Percentiles rank a stretch among this genome's conserved stretches.
Evolutionary conservation across 2,888 invertebrate species (phyloP).

Genomic region (Griposia aprilina): DNA sequence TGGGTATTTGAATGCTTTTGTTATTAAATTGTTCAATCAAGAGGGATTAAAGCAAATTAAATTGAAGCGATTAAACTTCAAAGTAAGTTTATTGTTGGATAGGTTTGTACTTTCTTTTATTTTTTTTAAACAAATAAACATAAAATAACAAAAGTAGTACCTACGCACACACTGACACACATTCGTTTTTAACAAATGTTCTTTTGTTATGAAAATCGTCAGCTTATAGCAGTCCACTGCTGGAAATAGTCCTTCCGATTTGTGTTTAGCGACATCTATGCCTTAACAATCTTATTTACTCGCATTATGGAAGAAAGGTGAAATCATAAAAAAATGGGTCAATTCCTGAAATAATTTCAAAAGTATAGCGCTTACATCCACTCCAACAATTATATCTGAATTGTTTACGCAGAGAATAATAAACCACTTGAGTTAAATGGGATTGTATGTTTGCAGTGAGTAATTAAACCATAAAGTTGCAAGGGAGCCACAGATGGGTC

Average conservation of each 20-base stretch:
- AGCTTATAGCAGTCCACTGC: too few relatives aligned
- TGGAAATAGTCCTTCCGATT: not conserved
- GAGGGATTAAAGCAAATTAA: too few relatives aligned
- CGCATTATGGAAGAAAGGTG: not conserved
- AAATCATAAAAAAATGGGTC: not conserved
- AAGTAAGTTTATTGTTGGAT: too few relatives aligned
- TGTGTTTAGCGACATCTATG: not conserved
- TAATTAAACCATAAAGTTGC: conserved; percentile 66
- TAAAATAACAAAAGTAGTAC: too few relatives aligned
- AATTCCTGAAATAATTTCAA: conserved; percentile 23
- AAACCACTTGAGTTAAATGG: conserved; percentile 61
- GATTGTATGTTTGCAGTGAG: conserved; percentile 64
- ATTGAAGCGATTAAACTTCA: conserved; percentile 7
- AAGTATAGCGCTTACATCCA: conserved; percentile 28
- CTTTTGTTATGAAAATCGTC: not conserved
- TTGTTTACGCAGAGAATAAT: conserved; percentile 60
- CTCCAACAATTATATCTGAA: conserved; percentile 52
- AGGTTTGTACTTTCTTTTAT: not conserved
- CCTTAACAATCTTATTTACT: not conserved
- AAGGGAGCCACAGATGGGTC: conserved; percentile 59
- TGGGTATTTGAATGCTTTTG: too few relatives aligned
- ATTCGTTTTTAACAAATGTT: not conserved
- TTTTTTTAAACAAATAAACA: too few relatives aligned
- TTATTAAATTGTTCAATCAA: too few relatives aligned
- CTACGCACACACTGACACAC: too few relatives aligned